These are phyloP conservation scores for Deroplatys truncata DNA, from an alignment of 2,888 invertebrate species.

Conservation along the genomic window DNA sequence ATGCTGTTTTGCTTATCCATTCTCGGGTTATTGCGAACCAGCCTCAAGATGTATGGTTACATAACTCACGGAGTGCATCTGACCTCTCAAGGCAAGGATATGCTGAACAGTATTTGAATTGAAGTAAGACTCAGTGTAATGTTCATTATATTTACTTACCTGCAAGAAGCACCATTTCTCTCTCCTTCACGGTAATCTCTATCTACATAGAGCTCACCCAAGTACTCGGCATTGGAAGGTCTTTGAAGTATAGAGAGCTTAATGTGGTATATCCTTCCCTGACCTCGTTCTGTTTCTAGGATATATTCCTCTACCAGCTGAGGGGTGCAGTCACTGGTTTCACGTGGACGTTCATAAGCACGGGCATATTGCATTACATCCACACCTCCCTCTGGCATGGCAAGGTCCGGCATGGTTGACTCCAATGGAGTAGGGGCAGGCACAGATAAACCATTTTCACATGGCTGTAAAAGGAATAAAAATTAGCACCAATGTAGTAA, in stretches of 20 bases:
- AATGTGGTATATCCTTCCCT: slow-evolving; percentile 69
- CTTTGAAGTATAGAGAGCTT: slow-evolving; percentile 82
- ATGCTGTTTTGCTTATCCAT: no score
- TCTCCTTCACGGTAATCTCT: slow-evolving; percentile 74
- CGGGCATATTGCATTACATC: slow-evolving; percentile 45
- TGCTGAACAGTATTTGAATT: no score
- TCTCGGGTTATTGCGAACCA: no score
- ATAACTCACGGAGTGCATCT: no score
- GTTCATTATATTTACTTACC: slow-evolving; percentile 44
- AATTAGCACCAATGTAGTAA: no score
- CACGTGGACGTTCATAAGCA: slow-evolving; percentile 59
- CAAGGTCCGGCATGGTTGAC: slow-evolving; percentile 23
- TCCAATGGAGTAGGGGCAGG: slow-evolving; percentile 19
- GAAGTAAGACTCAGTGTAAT: no score
- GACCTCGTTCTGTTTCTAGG: slow-evolving; percentile 76
- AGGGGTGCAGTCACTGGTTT: slow-evolving; percentile 68
- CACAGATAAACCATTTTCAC: slow-evolving; percentile 24
- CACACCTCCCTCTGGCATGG: slow-evolving; percentile 30
- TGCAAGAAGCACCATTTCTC: slow-evolving; percentile 75
- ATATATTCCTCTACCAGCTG: slow-evolving; percentile 84
- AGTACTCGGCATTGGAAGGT: slow-evolving; percentile 81
- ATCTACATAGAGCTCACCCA: slow-evolving; percentile 87
- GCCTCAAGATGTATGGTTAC: no score
- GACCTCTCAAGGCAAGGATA: no score
- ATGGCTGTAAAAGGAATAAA: slow-evolving; percentile 15